Conservation (phyloP, 2,797 vertebrate genomes). For the Sebastiscus tertius region DNA sequence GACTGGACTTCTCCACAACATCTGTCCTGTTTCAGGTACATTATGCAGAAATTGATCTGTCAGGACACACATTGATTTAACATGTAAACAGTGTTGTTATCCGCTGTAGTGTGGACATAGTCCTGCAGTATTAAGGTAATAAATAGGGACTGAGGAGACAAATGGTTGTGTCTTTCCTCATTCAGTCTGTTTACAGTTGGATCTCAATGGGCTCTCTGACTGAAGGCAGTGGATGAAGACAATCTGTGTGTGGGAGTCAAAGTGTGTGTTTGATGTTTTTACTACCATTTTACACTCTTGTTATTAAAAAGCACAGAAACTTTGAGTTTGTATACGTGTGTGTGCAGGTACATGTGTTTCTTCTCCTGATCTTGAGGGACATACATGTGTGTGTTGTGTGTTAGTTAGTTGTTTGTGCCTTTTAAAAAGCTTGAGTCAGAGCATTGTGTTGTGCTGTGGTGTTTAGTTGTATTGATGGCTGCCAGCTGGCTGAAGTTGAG, state of each 20-base stretch:
- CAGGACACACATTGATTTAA: background rate
- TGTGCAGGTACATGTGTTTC: background rate
- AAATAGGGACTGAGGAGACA: background rate
- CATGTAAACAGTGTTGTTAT: background rate
- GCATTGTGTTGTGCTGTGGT: background rate
- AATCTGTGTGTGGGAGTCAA: background rate
- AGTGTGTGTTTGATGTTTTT: background rate
- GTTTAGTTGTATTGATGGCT: background rate
- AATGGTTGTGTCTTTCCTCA: background rate
- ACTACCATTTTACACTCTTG: background rate
- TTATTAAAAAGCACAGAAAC: background rate
- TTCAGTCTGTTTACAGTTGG: background rate
- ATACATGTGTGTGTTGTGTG: background rate
- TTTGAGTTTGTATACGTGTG: background rate
- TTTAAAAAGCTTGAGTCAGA: background rate
- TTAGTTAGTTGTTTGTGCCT: background rate
- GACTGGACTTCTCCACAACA: background rate
- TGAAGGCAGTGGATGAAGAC: background rate
- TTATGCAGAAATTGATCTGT: background rate
- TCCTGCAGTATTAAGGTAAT: background rate
- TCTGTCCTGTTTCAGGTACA: background rate
- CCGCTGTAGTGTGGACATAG: background rate
- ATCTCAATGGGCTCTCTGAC: constrained; percentile 3
- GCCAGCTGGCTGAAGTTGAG: background rate
- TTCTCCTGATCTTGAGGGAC: background rate